These are phyloP conservation scores for Psittacara wagleri DNA, from an alignment of 2,113 vertebrate genomes.

Conservation along the genomic window DNA sequence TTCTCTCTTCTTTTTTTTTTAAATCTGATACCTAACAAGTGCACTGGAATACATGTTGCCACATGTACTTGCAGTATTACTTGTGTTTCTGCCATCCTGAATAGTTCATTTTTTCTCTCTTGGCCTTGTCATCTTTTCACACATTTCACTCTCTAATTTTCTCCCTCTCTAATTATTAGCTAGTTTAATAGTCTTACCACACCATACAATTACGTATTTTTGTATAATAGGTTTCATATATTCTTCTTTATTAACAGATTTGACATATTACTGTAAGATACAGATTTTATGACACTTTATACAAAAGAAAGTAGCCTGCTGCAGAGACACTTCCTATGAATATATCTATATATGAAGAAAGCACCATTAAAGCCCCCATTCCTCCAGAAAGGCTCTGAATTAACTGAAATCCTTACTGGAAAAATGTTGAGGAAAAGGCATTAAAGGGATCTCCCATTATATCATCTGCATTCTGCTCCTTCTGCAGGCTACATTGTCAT, in stretches of 20 bases:
- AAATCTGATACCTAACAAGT: background rate
- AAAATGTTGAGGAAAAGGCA: background rate
- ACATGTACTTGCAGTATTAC: background rate
- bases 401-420: background rate
- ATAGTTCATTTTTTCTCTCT: background rate
- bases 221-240: background rate
- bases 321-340: background rate
- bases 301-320: background rate
- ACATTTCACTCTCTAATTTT: background rate
- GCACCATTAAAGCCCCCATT: background rate
- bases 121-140: background rate
- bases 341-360: background rate
- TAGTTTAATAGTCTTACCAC: background rate
- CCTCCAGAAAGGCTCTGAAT: background rate
- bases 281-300: background rate
- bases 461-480: background rate
- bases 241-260: background rate
- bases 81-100: background rate
- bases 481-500: background rate
- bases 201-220: background rate
- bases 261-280: background rate
- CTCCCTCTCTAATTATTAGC: background rate
- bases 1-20: background rate
- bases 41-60: background rate
- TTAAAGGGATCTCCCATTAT: background rate